These are phyloP conservation scores for Iphiclides podalirius DNA, from an alignment of 2,888 invertebrate genomes.

Conservation along the genomic window DNA sequence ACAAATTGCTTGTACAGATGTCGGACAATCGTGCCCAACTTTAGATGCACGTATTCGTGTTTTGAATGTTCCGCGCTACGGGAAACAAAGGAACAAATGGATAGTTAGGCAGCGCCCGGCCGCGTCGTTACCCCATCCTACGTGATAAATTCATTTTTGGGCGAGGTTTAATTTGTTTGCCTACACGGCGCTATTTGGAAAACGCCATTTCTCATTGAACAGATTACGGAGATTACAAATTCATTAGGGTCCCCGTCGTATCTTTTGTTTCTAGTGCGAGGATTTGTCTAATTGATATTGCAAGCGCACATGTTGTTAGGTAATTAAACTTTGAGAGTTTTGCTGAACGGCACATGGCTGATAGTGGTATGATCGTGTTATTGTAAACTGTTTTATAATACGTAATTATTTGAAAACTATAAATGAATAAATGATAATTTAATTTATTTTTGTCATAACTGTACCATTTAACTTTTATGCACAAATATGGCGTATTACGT, in stretches of 20 bases:
- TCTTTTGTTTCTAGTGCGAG: slow-evolving; percentile 54
- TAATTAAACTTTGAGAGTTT: slow-evolving; percentile 31
- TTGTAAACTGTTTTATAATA: not conserved
- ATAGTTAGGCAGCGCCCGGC: slow-evolving; percentile 59
- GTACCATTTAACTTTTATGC: too few relatives aligned
- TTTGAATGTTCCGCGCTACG: slow-evolving; percentile 18
- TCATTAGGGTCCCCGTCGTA: slow-evolving; percentile 71
- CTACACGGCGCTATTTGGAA: slow-evolving; percentile 58
- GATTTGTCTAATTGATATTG: slow-evolving; percentile 66
- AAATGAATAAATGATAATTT: too few relatives aligned
- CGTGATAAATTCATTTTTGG: slow-evolving; percentile 80
- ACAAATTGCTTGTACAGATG: slow-evolving; percentile 9
- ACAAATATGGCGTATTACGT: too few relatives aligned
- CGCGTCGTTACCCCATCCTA: slow-evolving; percentile 34
- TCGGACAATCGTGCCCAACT: not conserved
- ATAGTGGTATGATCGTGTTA: not conserved
- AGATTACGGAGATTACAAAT: slow-evolving; percentile 78
- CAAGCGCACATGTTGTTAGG: slow-evolving; percentile 58
- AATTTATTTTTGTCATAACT: too few relatives aligned
- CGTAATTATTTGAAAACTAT: too few relatives aligned
- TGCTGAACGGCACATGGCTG: not conserved
- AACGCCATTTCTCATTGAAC: slow-evolving; percentile 77
- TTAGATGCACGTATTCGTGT: not conserved
- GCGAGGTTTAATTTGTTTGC: slow-evolving; percentile 75
- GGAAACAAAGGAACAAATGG: slow-evolving; percentile 42